Conservation (phyloP, 2,797 vertebrate genomes). For the Malacoraja senta region DNA sequence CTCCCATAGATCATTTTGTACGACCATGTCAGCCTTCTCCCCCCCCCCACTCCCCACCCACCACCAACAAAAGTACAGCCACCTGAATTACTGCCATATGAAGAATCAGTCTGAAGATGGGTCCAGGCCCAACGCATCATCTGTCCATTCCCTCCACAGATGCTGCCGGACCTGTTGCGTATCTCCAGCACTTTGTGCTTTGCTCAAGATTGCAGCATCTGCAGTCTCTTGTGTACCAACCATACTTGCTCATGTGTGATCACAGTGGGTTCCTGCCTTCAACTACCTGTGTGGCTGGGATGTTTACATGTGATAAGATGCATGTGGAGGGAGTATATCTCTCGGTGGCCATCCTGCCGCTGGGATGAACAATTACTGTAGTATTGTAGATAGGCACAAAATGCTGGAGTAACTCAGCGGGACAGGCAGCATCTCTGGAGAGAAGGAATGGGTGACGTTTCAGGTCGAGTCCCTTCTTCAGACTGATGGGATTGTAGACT, state of each 20-base stretch:
- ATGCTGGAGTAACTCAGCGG: no score
- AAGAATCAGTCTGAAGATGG: not conserved
- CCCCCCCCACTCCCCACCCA: no score
- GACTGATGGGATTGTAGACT: not conserved
- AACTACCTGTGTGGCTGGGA: not conserved
- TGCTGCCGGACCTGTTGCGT: no score
- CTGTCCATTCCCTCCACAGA: no score
- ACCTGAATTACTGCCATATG: not conserved
- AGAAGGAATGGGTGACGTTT: no score
- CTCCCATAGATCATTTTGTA: not conserved
- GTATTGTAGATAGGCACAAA: not conserved
- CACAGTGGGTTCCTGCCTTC: not conserved
- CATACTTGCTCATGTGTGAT: not conserved
- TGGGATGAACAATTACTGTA: not conserved
- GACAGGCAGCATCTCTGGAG: no score
- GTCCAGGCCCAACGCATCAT: no score
- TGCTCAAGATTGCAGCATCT: no score
- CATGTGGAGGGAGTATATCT: not conserved
- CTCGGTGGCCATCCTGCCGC: not conserved
- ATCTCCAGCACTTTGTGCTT: no score
- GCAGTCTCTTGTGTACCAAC: not conserved
- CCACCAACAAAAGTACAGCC: not conserved
- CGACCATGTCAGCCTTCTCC: not conserved
- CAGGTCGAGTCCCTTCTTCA: no score
- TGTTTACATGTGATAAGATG: not conserved